A percentile compares a stretch with the other conserved stretches of the same genome.
phyloP scores from a whole-genome alignment of 2,113 vertebrate genomes.

The Motacilla tschutschensis region DNA sequence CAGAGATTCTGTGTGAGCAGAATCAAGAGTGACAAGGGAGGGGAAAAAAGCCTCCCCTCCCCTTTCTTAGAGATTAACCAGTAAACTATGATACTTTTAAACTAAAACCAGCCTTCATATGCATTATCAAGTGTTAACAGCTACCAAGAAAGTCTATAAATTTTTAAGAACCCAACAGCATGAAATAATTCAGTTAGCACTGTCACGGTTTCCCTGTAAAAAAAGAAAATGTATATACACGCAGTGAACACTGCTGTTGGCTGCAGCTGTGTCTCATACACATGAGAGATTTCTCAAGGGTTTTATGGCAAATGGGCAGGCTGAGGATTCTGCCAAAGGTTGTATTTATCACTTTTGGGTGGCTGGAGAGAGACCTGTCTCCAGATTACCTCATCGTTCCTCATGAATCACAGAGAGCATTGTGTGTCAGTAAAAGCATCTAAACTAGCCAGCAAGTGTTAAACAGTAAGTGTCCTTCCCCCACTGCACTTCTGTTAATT shows the following conservation, averaged over 20 bases:
- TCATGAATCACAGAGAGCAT: not conserved
- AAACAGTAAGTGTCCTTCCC: not conserved
- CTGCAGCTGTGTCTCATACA: not conserved
- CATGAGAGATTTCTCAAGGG: not conserved
- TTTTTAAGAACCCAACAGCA: not conserved
- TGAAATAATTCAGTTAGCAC: constrained; percentile 17
- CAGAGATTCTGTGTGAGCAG: not conserved
- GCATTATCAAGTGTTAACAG: not conserved
- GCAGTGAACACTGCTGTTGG: not conserved
- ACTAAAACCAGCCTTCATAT: not conserved
- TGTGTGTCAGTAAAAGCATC: not conserved
- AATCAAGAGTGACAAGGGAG: not conserved
- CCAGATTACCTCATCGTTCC: not conserved
- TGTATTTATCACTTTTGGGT: not conserved
- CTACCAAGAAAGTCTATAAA: not conserved
- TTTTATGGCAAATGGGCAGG: constrained; percentile 29
- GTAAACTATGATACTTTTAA: not conserved
- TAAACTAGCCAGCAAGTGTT: not conserved
- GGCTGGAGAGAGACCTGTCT: not conserved
- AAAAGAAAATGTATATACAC: not conserved
- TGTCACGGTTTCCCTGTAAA: not conserved
- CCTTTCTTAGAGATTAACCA: not conserved
- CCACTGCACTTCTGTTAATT: not conserved
- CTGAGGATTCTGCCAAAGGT: constrained; percentile 33
- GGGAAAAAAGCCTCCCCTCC: not conserved